These are phyloP conservation scores for Whitmania pigra DNA, from an alignment of 1,140 invertebrate genomes.

Conservation along the genomic window DNA sequence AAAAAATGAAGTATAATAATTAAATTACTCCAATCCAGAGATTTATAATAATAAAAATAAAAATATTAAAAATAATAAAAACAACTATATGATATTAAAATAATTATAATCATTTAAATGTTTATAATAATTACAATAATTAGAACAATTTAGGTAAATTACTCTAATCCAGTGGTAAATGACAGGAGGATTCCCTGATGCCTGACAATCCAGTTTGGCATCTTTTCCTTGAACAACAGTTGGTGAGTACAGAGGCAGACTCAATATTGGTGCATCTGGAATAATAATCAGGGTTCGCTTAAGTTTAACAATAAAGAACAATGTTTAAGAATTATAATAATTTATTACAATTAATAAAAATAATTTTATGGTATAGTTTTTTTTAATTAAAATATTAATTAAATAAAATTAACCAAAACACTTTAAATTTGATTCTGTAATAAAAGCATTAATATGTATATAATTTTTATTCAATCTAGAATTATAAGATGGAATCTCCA, in stretches of 20 bases:
- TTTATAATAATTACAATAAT: background rate
- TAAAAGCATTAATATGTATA: too few relatives aligned
- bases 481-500: too few relatives aligned
- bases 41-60: too few relatives aligned
- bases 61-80: too few relatives aligned
- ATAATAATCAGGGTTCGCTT: background rate
- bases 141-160: background rate
- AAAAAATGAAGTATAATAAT: too few relatives aligned
- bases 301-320: background rate
- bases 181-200: conserved; percentile 14
- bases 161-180: conserved; percentile 23
- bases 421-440: too few relatives aligned
- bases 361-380: background rate
- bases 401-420: too few relatives aligned
- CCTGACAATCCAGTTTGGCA: conserved; percentile 19
- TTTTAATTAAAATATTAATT: background rate
- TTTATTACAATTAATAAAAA: background rate
- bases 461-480: too few relatives aligned
- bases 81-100: too few relatives aligned
- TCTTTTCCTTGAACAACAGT: conserved; percentile 6
- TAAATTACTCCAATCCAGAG: too few relatives aligned
- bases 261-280: conserved; percentile 20
- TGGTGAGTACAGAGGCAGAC: background rate
- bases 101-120: too few relatives aligned
- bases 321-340: background rate